Percentiles rank a stretch among this genome's conserved stretches.
Evolutionary conservation across 2,113 vertebrate genomes (phyloP).

Genomic region (Anthoscopus minutus): DNA sequence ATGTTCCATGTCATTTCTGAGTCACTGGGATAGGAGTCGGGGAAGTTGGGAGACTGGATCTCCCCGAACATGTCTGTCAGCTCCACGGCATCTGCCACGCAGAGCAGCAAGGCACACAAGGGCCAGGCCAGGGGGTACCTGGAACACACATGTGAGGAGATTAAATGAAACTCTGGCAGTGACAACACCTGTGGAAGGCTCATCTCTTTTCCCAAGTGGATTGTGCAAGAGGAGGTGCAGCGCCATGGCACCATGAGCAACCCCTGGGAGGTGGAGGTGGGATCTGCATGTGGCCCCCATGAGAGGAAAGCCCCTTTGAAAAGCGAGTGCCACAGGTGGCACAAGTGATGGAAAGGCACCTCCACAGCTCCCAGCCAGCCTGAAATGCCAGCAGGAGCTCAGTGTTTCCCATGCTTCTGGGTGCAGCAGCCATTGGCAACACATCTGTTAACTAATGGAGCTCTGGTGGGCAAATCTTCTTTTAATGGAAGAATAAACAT

Average conservation of each 20-base stretch:
- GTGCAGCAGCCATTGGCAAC: not conserved
- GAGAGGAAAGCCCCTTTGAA: not conserved
- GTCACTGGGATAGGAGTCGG: conserved; percentile 86
- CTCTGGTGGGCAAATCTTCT: not conserved
- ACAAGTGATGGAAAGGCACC: not conserved
- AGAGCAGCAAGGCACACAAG: conserved; percentile 55
- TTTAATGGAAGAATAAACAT: conserved; percentile 1
- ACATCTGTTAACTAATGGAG: not conserved
- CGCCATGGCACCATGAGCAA: not conserved
- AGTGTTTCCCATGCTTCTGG: not conserved
- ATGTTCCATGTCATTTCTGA: conserved; percentile 83
- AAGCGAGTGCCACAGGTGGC: not conserved
- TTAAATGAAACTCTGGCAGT: not conserved
- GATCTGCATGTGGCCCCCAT: not conserved
- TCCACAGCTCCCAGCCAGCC: not conserved
- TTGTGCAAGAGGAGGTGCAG: not conserved
- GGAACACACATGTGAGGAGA: conserved; percentile 4
- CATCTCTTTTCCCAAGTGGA: not conserved
- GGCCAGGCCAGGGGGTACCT: conserved; percentile 66
- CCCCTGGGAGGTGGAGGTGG: not conserved
- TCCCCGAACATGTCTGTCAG: conserved; percentile 81
- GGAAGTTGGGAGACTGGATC: conserved; percentile 87
- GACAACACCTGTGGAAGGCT: not conserved
- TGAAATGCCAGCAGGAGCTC: rapidly evolving
- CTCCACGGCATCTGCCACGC: conserved; percentile 41